These are phyloP conservation scores for Sula dactylatra DNA, from an alignment of 2,113 vertebrate genomes.

Conservation along the genomic window DNA sequence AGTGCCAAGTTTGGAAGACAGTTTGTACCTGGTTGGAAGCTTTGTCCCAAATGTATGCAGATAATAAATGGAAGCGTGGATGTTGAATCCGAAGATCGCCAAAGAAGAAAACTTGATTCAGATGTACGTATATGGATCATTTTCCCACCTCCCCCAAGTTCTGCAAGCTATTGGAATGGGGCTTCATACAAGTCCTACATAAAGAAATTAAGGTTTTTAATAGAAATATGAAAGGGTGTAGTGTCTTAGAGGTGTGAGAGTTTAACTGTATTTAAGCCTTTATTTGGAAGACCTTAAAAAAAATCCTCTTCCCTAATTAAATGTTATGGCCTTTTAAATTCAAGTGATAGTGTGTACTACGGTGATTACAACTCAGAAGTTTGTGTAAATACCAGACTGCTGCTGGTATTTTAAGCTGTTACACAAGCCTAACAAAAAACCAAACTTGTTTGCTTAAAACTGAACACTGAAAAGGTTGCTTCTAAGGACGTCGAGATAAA, in stretches of 20 bases:
- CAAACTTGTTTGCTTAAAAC: neutral
- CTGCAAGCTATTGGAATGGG: neutral
- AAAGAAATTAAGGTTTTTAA: neutral
- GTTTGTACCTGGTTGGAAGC: conserved; percentile 82
- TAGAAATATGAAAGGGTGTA: neutral
- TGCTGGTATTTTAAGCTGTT: neutral
- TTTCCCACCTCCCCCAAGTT: neutral
- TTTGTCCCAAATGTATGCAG: conserved; percentile 79
- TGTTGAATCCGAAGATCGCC: conserved; percentile 74
- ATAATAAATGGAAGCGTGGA: conserved; percentile 79
- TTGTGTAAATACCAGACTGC: neutral
- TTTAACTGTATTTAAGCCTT: neutral
- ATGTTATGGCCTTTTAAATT: neutral
- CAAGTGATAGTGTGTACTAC: neutral
- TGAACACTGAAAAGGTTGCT: neutral
- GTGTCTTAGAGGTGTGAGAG: neutral
- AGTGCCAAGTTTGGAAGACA: conserved; percentile 79
- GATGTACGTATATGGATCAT: conserved; percentile 65
- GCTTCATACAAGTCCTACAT: neutral
- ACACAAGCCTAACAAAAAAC: neutral
- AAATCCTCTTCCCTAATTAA: neutral
- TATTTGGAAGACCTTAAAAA: neutral
- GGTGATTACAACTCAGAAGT: neutral
- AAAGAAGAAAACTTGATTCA: conserved; percentile 73
- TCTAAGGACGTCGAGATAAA: neutral